These are phyloP conservation scores for Etheostoma spectabile DNA, from an alignment of 2,113 vertebrate genomes.

Conservation along the genomic window DNA sequence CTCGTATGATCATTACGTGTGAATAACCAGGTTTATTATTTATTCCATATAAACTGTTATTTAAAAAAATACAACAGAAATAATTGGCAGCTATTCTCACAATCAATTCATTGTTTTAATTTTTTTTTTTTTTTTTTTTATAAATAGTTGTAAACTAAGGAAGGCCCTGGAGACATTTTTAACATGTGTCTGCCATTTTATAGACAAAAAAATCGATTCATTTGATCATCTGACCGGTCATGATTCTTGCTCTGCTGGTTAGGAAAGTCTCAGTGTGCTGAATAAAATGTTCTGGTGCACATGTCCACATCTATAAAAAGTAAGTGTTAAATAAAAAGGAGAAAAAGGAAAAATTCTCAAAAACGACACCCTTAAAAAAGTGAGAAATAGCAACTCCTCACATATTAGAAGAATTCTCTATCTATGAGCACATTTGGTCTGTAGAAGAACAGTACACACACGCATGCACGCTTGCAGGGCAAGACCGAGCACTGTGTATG, in stretches of 20 bases:
- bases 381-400: not conserved
- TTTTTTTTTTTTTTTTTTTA: too few relatives aligned
- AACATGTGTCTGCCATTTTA: not conserved
- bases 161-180: too few relatives aligned
- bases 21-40: too few relatives aligned
- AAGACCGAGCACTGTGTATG: not conserved
- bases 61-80: not conserved
- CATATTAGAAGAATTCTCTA: not conserved
- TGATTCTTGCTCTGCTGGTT: not conserved
- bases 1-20: not conserved
- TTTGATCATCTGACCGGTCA: not conserved
- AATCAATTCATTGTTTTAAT: not conserved
- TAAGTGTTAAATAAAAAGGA: not conserved
- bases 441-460: not conserved
- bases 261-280: not conserved
- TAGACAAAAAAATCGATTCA: not conserved
- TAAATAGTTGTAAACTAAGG: not conserved
- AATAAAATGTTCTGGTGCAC: not conserved
- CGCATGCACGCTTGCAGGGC: too few relatives aligned
- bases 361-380: not conserved
- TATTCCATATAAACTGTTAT: not conserved
- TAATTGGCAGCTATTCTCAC: not conserved
- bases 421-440: not conserved
- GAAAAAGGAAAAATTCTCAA: not conserved
- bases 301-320: not conserved